Percentiles rank a stretch among this genome's conserved stretches.
Evolutionary conservation across 2,797 vertebrate species (phyloP).

Genomic region (Microtus obscurus): DNA sequence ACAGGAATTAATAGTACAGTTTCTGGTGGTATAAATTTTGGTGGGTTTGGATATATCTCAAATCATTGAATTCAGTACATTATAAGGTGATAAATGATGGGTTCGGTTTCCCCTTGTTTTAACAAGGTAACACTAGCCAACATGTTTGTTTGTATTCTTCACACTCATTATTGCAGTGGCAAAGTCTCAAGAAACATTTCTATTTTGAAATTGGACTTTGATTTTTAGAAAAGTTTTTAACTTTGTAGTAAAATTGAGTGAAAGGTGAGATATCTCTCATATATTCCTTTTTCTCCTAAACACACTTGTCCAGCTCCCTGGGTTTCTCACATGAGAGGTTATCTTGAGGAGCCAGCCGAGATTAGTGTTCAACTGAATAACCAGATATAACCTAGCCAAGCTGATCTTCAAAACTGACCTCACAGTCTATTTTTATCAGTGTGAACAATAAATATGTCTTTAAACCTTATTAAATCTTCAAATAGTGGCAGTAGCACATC

Average conservation of each 20-base stretch:
- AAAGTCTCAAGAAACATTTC: not conserved
- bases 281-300: too few relatives aligned
- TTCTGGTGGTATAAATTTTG: not conserved
- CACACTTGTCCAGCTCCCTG: not conserved
- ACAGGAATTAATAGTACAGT: conserved; percentile 63
- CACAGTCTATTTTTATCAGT: not conserved
- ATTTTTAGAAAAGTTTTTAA: not conserved
- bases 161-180: not conserved
- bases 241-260: not conserved
- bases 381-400: not conserved
- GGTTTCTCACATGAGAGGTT: not conserved
- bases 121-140: conserved; percentile 15
- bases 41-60: not conserved
- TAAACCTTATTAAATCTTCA: not conserved
- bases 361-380: not conserved
- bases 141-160: not conserved
- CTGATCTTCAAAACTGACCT: not conserved
- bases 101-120: not conserved
- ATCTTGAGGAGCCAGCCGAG: not conserved
- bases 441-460: not conserved
- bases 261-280: not conserved
- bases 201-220: conserved; percentile 20
- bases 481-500: not conserved
- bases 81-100: not conserved
- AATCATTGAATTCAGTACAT: conserved; percentile 28